Evolutionary conservation across 2,797 vertebrate species (phyloP), one percentile per base, ranked within the genome.

Genomic region (Anguilla obscura): DNA sequence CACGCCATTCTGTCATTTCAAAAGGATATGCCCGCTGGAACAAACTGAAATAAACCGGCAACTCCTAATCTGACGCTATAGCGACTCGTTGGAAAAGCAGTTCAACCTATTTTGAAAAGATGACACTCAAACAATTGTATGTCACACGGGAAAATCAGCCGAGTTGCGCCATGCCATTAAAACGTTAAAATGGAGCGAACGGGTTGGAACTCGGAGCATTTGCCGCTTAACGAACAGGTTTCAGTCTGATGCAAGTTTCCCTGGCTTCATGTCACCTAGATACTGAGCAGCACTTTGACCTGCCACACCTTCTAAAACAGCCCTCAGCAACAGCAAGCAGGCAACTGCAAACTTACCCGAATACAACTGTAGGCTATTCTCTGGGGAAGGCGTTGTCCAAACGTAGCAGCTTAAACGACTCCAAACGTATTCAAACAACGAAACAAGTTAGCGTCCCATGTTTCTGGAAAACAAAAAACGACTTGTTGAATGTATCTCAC

Each of bases 371-470:
- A 58, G 63, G 63, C 63, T 69, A 69, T 76, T n/a, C 48, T 76
- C 52, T 24, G 54, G 52, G 79, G 88, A 87, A 86, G 63, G 48
- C 85, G 87, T 30, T 58, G 83, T 88, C 84, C 63, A 58, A 56
- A 52, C 76, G 30, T 10, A 54, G 79, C 50, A 54, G 87, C 5
- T 30, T 60, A 18, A 76, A 54, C 50, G 60, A 27, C 54, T 50
- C 87, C 24, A 30, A 54, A 36, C 3, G 21, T 45, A 85, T 58
- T 12, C 14, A 88, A 36, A 63, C 63, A 36, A 36, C 87, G 10
- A 87, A 69, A 87, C 24, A 89, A 82, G 4, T 87, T 63, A 89
- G 56, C 86, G 66, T 87, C 36, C 52, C 88, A 87, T 85, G 16
- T 76, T 84, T 82, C 6, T 48, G 21, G 18, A 82, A 60, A 56